Base-by-base conservation (phyloP, 2,113 vertebrate genomes). In the Myotis brandtii region DNA sequence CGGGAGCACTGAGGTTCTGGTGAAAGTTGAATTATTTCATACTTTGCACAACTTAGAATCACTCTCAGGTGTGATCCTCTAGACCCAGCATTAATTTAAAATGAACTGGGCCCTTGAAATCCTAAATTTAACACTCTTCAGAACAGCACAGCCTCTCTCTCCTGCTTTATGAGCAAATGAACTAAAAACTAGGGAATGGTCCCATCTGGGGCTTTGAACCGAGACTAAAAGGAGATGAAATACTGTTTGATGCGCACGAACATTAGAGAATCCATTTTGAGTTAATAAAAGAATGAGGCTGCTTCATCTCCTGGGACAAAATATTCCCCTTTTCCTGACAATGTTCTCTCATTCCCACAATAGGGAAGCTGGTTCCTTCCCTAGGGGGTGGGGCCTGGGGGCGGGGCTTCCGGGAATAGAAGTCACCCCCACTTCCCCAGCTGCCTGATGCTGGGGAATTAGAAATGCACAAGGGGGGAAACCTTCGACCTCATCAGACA, bases 141-240 rank as follows among this genome's bases (percentile, higher is more conserved):
- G 76, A 88, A 94, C 69, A 87, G 95, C 84, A 30, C 5, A 62
- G 34, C 21, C 62, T 54, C 79, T 89, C 16, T 92, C 23, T 80
- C 96, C 62, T 87, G 79, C 69, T 91, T 91, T 91, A 86, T 64
- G 46, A 73, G 80, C n/a, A 96, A 95, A 96, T 95, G 79, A 95
- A 95, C 14, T 50, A 76, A 82, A 67, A 91, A 69, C 64, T 62
- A 89, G 27, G 18, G 18, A 86, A 79, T 37, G 43, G 75, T 32
- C 72, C 77, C 62, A 73, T 92, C 52, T 93, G 83, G 83, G 75
- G 5, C 84, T 96, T 87, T 97, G 96, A 96, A 94, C 43, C 32
- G 70, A 66, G 54, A 89, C 40, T 30, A 70, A 90, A 89, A 82
- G 72, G 92, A 93, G 87, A 95, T 70, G 50, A 94, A 95, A 95